These are phyloP conservation scores for Drosophila bocqueti DNA, from an alignment of 1,140 invertebrate species.

Conservation along the genomic window DNA sequence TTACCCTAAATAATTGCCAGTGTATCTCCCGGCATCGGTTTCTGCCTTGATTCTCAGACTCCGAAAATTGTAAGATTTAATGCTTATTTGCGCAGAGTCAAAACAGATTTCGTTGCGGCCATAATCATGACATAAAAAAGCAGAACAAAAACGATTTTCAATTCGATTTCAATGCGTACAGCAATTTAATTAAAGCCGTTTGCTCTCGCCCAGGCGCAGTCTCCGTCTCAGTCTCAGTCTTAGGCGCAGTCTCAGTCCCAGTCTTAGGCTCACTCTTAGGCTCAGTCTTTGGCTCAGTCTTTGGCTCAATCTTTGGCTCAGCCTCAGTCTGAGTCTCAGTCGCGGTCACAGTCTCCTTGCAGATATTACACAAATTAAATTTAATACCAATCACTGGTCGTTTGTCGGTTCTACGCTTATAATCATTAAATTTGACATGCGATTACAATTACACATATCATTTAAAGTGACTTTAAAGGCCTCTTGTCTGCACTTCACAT, in stretches of 20 bases:
- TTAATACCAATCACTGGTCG: slow-evolving; percentile 12
- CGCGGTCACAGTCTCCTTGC: neutral
- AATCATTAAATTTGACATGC: slow-evolving; percentile 77
- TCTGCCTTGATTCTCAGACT: slow-evolving; percentile 19
- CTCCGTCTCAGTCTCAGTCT: neutral
- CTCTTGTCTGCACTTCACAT: slow-evolving; percentile 4
- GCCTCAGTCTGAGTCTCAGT: neutral
- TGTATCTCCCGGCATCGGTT: slow-evolving; percentile 11
- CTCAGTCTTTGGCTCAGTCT: neutral
- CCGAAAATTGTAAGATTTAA: slow-evolving; percentile 75
- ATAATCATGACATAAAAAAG: slow-evolving; percentile 83
- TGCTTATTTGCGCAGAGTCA: slow-evolving; percentile 82
- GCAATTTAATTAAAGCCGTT: slow-evolving; percentile 77
- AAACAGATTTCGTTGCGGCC: slow-evolving; percentile 75
- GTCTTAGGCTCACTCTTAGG: neutral
- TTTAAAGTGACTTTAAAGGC: slow-evolving; percentile 69
- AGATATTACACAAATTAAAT: slow-evolving; percentile 15
- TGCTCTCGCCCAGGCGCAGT: slow-evolving; percentile 3
- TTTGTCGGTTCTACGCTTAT: slow-evolving; percentile 55
- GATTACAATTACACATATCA: slow-evolving; percentile 70
- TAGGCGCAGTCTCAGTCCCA: neutral
- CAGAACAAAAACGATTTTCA: slow-evolving; percentile 82
- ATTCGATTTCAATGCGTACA: slow-evolving; percentile 74
- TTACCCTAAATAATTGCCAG: neutral
- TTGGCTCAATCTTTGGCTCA: too few species aligned